These are phyloP conservation scores for Lipotes vexillifer DNA, from an alignment of 2,113 vertebrate species.

Conservation along the genomic window DNA sequence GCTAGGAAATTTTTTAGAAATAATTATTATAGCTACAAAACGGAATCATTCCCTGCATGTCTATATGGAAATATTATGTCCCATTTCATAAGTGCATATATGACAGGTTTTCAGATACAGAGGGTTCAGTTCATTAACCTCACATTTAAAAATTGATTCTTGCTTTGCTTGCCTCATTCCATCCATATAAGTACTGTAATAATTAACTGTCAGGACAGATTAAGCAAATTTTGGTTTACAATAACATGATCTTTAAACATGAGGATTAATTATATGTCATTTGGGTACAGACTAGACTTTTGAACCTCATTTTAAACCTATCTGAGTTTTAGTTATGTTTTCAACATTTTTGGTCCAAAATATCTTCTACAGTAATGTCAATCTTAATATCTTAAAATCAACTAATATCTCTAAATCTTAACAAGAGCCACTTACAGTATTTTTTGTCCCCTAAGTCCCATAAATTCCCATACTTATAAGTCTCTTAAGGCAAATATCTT, in stretches of 20 bases:
- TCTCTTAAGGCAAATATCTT: slow-evolving; percentile 3
- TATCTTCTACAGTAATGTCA: slow-evolving; percentile 15
- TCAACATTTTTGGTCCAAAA: slow-evolving; percentile 28
- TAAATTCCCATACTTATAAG: background rate
- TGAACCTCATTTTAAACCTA: slow-evolving; percentile 56
- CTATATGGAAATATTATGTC: slow-evolving; percentile 41
- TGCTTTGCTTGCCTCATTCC: slow-evolving; percentile 32
- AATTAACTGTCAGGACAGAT: slow-evolving; percentile 64
- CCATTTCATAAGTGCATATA: slow-evolving; percentile 12
- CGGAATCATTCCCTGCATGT: background rate
- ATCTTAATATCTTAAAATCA: slow-evolving; percentile 17
- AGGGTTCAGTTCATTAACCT: slow-evolving; percentile 62
- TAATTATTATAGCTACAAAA: slow-evolving; percentile 17
- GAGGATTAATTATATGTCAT: slow-evolving; percentile 47
- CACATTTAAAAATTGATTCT: slow-evolving; percentile 58
- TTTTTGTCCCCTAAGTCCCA: background rate
- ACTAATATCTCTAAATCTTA: slow-evolving; percentile 34
- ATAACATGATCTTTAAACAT: slow-evolving; percentile 50
- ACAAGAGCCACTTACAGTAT: background rate
- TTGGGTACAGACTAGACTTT: slow-evolving; percentile 56
- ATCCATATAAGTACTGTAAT: slow-evolving; percentile 45
- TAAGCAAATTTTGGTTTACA: slow-evolving; percentile 59
- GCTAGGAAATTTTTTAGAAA: background rate
- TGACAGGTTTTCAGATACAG: slow-evolving; percentile 47
- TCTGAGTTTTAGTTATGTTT: slow-evolving; percentile 45